Conservation (phyloP, 2,113 vertebrate genomes). For the Ramphastos sulfuratus region DNA sequence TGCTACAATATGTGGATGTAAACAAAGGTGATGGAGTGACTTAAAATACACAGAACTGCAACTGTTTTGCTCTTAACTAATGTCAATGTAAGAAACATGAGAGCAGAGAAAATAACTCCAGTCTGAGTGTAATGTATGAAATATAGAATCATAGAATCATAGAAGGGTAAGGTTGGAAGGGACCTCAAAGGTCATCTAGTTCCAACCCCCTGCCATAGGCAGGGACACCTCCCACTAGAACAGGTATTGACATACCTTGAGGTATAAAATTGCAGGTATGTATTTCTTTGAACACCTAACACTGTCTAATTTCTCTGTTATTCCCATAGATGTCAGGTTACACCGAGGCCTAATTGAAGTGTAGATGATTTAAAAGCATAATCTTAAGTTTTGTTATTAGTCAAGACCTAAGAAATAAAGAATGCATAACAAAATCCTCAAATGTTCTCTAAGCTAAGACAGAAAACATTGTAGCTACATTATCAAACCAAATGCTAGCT, state of each 20-base stretch:
- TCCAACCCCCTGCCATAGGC: too few relatives aligned
- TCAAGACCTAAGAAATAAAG: not conserved
- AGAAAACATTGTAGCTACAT: not conserved
- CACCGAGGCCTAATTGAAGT: too few relatives aligned
- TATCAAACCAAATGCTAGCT: not conserved
- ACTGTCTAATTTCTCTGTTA: not conserved
- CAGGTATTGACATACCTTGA: too few relatives aligned
- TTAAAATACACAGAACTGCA: not conserved
- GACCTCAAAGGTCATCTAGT: too few relatives aligned
- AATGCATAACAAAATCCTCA: not conserved
- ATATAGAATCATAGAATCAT: too few relatives aligned
- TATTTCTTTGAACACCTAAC: not conserved
- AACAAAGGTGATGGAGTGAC: not conserved
- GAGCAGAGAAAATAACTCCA: not conserved
- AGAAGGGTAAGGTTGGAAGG: too few relatives aligned
- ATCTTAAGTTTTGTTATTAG: not conserved
- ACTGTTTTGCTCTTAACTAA: not conserved
- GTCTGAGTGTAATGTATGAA: not conserved
- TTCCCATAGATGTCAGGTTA: not conserved
- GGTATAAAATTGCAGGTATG: too few relatives aligned
- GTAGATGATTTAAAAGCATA: not conserved
- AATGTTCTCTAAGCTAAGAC: not conserved
- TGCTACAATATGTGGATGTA: not conserved
- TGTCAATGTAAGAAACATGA: not conserved
- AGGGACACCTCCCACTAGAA: too few relatives aligned